A percentile compares a stretch with the other conserved stretches of the same genome.
Evolutionary conservation across 2,888 invertebrate species (phyloP).

Genomic region (Caenorhabditis sulstoni): DNA sequence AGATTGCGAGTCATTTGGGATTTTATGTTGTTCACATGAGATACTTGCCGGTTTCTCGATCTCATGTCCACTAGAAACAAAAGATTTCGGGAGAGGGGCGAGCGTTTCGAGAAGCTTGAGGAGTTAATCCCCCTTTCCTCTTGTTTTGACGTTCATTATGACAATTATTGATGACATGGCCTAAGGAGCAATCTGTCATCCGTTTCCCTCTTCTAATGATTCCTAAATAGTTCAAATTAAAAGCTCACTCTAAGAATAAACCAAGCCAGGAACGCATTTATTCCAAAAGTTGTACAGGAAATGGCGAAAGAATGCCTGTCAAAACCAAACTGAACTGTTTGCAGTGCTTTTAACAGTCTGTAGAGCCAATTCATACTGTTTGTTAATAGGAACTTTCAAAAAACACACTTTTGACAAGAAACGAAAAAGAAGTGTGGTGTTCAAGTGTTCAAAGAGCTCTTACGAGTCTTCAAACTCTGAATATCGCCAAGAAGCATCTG

Average conservation of each 20-base stretch:
- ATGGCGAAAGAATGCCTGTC: neutral
- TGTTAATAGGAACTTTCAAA: constrained; percentile 25
- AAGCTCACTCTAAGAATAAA: no score
- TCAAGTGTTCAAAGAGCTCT: constrained; percentile 15
- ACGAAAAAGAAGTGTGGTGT: constrained; percentile 23
- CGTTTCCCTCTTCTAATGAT: constrained; percentile 2
- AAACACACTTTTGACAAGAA: neutral
- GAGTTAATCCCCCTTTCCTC: constrained; percentile 39
- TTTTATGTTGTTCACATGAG: constrained; percentile 13
- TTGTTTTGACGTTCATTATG: constrained; percentile 17
- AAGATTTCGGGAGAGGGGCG: neutral
- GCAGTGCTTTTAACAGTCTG: constrained; percentile 27
- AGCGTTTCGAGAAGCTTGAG: constrained; percentile 18
- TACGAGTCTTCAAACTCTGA: no score
- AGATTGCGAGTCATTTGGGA: neutral
- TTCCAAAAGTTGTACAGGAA: neutral
- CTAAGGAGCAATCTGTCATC: constrained; percentile 38
- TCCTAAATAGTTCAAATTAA: constrained; percentile 12
- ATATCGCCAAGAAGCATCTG: no score
- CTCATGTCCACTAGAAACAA: neutral
- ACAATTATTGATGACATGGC: constrained; percentile 50
- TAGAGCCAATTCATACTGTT: constrained; percentile 20
- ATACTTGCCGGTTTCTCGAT: constrained; percentile 7
- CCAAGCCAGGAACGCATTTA: no score
- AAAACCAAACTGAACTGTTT: constrained; percentile 27